phyloP scores from a whole-genome alignment of 1,140 invertebrate genomes.

The Drosophila kepulauana region DNA sequence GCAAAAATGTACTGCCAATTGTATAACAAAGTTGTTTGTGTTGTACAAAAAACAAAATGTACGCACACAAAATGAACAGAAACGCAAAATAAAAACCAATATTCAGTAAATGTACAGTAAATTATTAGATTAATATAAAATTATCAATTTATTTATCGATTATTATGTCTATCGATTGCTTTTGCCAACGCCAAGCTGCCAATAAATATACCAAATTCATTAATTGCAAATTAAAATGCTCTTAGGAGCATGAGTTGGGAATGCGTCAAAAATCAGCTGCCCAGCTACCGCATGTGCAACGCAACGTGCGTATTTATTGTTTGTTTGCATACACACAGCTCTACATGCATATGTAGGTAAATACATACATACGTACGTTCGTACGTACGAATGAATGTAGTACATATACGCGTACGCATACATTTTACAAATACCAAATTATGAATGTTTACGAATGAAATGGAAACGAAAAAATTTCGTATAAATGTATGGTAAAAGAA shows the following conservation, averaged over 20 bases:
- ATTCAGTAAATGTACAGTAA: slow-evolving; percentile 59
- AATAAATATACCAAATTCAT: slow-evolving; percentile 24
- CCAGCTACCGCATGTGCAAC: slow-evolving; percentile 43
- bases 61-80: slow-evolving; percentile 27
- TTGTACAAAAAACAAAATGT: slow-evolving; percentile 45
- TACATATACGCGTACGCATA: slow-evolving; percentile 67
- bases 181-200: slow-evolving; percentile 55
- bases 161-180: slow-evolving; percentile 58
- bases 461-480: slow-evolving; percentile 79
- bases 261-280: slow-evolving; percentile 47
- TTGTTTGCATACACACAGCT: slow-evolving; percentile 47
- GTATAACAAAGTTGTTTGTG: slow-evolving; percentile 38
- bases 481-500: slow-evolving; percentile 80
- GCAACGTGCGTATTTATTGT: slow-evolving; percentile 53
- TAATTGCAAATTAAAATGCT: slow-evolving; percentile 31
- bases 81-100: slow-evolving; percentile 43
- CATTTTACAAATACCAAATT: slow-evolving; percentile 80
- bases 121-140: slow-evolving; percentile 57
- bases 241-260: slow-evolving; percentile 10
- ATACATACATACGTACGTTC: slow-evolving; percentile 33
- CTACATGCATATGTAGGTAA: slow-evolving; percentile 56
- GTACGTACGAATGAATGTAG: slow-evolving; percentile 14
- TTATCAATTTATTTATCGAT: slow-evolving; percentile 65
- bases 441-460: slow-evolving; percentile 84
- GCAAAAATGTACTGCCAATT: slow-evolving; percentile 49